Evolutionary conservation across 1,140 invertebrate species (phyloP).

Genomic region (Sinonovacula constricta): DNA sequence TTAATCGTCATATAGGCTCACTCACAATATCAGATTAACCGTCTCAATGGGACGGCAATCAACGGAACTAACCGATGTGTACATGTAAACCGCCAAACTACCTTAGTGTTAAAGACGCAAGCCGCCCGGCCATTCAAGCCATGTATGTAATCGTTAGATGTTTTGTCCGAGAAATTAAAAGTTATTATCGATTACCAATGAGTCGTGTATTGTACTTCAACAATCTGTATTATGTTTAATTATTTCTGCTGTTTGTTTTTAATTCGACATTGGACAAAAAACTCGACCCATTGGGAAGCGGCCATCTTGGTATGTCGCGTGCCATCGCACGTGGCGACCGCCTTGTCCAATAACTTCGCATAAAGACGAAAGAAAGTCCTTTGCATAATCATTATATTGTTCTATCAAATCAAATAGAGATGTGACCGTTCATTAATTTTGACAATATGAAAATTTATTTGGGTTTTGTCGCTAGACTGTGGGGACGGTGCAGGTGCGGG

Average conservation of each 20-base stretch:
- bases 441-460: slow-evolving; percentile 53
- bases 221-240: neutral
- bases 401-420: slow-evolving; percentile 52
- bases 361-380: slow-evolving; percentile 49
- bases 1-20: too few relatives aligned
- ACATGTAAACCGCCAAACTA: too few relatives aligned
- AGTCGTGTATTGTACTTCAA: neutral
- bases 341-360: slow-evolving; percentile 16
- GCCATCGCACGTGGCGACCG: slow-evolving; percentile 29
- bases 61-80: too few relatives aligned
- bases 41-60: too few relatives aligned
- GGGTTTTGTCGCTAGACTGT: slow-evolving; percentile 49
- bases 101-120: neutral
- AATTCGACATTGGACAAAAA: neutral
- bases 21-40: too few relatives aligned
- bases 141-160: neutral
- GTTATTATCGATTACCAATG: too few relatives aligned
- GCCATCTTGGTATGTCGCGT: slow-evolving; percentile 29
- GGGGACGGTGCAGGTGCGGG: slow-evolving; percentile 43
- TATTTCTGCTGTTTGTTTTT: neutral
- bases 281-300: neutral
- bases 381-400: slow-evolving; percentile 54
- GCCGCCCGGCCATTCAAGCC: neutral
- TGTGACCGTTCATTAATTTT: slow-evolving; percentile 44
- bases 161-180: neutral